Evolutionary conservation across 2,888 invertebrate species (phyloP).

Genomic region (Lithosia quadra): DNA sequence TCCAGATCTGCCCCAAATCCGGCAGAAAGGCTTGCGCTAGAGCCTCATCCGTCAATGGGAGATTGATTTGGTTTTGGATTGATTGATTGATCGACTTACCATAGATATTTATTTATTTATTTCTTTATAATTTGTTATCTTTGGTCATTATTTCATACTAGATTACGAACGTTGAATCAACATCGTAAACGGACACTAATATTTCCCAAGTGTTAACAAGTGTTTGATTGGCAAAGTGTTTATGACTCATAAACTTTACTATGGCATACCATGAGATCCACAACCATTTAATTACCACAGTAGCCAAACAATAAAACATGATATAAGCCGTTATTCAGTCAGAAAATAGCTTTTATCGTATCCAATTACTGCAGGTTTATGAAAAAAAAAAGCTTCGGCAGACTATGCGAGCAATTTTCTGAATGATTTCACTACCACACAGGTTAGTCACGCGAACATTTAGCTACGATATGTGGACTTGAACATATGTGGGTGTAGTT

Average conservation of each 20-base stretch:
- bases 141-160: not conserved
- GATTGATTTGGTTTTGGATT: too few species aligned
- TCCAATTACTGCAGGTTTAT: slow-evolving; percentile 30
- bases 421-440: slow-evolving; percentile 62
- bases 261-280: slow-evolving; percentile 9
- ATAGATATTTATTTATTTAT: too few species aligned
- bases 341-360: slow-evolving; percentile 34
- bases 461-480: slow-evolving; percentile 56
- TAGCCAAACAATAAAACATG: slow-evolving; percentile 21
- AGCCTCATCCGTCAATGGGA: too few species aligned
- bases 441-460: slow-evolving; percentile 70
- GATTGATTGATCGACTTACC: too few species aligned
- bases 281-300: slow-evolving; percentile 26
- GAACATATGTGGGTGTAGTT: slow-evolving; percentile 52
- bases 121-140: too few species aligned
- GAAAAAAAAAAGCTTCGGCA: slow-evolving; percentile 36
- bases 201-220: slow-evolving; percentile 26
- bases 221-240: slow-evolving; percentile 36
- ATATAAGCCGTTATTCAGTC: not conserved
- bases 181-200: slow-evolving; percentile 8
- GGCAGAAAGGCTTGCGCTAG: too few species aligned
- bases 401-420: slow-evolving; percentile 62
- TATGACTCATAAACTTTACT: slow-evolving; percentile 40
- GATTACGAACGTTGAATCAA: not conserved
- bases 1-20: too few species aligned